phyloP scores from a whole-genome alignment of 2,888 invertebrate species.

The Keiferia lycopersicella region DNA sequence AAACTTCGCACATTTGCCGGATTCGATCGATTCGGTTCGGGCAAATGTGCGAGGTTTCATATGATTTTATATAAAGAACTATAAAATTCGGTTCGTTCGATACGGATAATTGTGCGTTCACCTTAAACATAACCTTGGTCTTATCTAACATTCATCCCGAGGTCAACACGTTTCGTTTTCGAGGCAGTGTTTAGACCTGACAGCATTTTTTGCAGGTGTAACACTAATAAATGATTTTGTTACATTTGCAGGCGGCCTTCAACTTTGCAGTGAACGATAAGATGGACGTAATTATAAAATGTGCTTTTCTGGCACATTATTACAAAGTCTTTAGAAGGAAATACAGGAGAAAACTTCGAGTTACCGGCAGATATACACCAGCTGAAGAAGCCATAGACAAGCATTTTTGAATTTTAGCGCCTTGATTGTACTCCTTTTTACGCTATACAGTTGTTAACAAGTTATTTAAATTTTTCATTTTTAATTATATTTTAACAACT shows the following conservation, averaged over 20 bases:
- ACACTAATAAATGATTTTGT: background rate
- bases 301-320: conserved; percentile 86
- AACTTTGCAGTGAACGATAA: conserved; percentile 84
- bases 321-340: conserved; percentile 64
- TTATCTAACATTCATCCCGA: too few species aligned
- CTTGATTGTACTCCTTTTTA: background rate
- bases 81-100: too few species aligned
- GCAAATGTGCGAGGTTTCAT: too few species aligned
- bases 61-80: too few species aligned
- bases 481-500: too few species aligned
- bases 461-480: background rate
- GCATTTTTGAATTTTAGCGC: conserved; percentile 5
- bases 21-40: too few species aligned
- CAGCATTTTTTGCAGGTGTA: background rate
- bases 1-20: too few species aligned
- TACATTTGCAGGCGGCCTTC: conserved; percentile 84
- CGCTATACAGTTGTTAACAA: background rate
- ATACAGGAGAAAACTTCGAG: conserved; percentile 34
- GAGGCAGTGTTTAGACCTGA: too few species aligned
- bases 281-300: conserved; percentile 84
- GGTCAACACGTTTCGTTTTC: too few species aligned
- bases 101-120: too few species aligned
- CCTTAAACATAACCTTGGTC: too few species aligned
- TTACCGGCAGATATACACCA: background rate
- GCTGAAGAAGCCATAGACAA: background rate